phyloP scores from a whole-genome alignment of 2,888 invertebrate genomes.

The Linnaemya tessellans region DNA sequence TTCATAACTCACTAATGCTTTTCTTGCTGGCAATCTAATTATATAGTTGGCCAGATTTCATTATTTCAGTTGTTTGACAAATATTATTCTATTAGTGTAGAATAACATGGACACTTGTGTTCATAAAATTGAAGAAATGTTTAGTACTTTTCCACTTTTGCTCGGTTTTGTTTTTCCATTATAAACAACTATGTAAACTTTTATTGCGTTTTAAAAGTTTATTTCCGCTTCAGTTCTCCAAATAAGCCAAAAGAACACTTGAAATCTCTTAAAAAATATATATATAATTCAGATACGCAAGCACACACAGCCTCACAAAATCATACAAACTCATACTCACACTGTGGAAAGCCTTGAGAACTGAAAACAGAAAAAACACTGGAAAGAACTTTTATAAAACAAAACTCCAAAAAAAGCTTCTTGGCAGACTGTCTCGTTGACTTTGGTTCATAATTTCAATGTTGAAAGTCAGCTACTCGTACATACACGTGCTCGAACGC shows the following conservation, averaged over 20 bases:
- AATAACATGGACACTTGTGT: constrained; percentile 69
- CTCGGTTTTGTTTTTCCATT: constrained; percentile 29
- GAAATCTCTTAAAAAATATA: constrained; percentile 50
- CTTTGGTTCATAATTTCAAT: constrained; percentile 71
- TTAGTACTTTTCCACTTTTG: constrained; percentile 35
- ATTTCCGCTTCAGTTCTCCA: constrained; percentile 72
- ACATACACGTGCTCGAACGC: not conserved
- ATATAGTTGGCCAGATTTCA: not conserved
- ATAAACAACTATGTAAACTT: constrained; percentile 63
- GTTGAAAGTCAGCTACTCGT: constrained; percentile 63
- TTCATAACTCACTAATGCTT: not conserved
- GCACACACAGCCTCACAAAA: not conserved
- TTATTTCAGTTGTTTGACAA: constrained; percentile 26
- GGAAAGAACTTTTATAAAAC: constrained; percentile 2
- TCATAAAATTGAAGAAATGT: constrained; percentile 55
- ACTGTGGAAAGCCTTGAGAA: constrained; percentile 14
- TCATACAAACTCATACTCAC: not conserved
- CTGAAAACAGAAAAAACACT: constrained; percentile 15
- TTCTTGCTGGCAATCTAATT: not conserved
- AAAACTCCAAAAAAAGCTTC: constrained; percentile 34
- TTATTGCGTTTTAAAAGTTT: constrained; percentile 73
- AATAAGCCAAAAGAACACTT: constrained; percentile 72
- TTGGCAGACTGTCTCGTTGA: constrained; percentile 67
- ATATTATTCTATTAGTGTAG: constrained; percentile 56
- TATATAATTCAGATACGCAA: constrained; percentile 41